Conservation (phyloP, 2,113 vertebrate species). For the Pica pica region DNA sequence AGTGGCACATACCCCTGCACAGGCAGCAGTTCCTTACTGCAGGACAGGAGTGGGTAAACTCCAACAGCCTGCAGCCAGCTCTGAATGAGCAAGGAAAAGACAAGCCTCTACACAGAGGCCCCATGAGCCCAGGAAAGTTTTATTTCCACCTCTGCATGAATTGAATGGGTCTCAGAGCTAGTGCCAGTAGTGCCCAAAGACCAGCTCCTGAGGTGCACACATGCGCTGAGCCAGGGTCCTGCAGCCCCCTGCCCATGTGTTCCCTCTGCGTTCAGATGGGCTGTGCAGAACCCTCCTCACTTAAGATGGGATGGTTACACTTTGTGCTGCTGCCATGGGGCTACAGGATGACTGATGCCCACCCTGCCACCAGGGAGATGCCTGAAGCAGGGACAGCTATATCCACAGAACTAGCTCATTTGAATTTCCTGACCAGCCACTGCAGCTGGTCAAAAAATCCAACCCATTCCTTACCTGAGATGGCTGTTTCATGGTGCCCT, state of each 20-base stretch:
- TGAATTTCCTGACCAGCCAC: not conserved
- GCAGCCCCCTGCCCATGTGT: not conserved
- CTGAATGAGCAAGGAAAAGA: not conserved
- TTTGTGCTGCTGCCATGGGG: not conserved
- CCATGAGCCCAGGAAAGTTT: not conserved
- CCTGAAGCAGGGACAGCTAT: not conserved
- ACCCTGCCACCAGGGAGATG: not conserved
- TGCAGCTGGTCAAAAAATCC: not conserved
- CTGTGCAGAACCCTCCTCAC: not conserved
- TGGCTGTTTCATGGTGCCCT: not conserved
- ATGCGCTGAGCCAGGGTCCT: rapidly evolving
- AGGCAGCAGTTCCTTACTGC: not conserved
- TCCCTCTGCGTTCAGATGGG: rapidly evolving
- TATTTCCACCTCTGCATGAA: not conserved
- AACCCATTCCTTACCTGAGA: not conserved
- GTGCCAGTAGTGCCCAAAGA: not conserved
- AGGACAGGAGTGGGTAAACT: not conserved
- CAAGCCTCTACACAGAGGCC: not conserved
- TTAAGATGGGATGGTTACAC: not conserved
- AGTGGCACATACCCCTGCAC: not conserved
- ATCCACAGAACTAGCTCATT: not conserved
- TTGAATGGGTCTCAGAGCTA: not conserved
- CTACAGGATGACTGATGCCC: rapidly evolving
- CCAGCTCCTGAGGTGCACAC: not conserved
- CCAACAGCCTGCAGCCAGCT: not conserved